These are phyloP conservation scores for Tupiocoris notatus DNA, from an alignment of 2,888 invertebrate genomes.

Conservation along the genomic window DNA sequence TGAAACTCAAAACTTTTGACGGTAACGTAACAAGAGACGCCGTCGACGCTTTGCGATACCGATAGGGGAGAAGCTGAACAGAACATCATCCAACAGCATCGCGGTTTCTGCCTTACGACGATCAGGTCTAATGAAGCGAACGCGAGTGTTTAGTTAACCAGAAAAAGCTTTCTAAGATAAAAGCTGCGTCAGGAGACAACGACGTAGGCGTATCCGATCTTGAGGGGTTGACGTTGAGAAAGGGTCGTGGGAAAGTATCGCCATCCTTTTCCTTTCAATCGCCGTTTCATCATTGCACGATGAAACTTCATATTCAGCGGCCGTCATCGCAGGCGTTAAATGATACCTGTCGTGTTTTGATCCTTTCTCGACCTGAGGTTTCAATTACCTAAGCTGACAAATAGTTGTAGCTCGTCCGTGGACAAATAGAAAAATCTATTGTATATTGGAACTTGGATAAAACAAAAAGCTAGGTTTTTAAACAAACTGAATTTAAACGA, in stretches of 20 bases:
- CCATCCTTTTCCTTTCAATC: conserved; percentile 3
- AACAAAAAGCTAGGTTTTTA: too few relatives aligned
- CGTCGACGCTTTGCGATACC: conserved; percentile 7
- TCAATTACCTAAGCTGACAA: too few relatives aligned
- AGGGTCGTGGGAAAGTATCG: conserved; percentile 28
- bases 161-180: conserved; percentile 35
- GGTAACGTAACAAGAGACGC: conserved; percentile 26
- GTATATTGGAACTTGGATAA: too few relatives aligned
- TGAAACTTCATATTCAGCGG: neutral
- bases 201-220: neutral
- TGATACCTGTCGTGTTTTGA: neutral
- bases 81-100: neutral
- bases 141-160: conserved; percentile 33
- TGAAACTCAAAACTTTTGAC: conserved; percentile 37
- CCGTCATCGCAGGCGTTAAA: neutral
- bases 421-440: too few relatives aligned
- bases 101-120: neutral
- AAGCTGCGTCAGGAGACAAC: conserved; percentile 25
- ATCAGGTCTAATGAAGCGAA: conserved; percentile 28
- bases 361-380: neutral
- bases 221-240: neutral
- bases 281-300: conserved; percentile 9
- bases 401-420: too few relatives aligned
- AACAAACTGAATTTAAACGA: too few relatives aligned
- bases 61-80: conserved; percentile 6